Evolutionary conservation across 2,113 vertebrate species (phyloP), one percentile per base, ranked within the genome.

Genomic region (Anguilla rostrata): DNA sequence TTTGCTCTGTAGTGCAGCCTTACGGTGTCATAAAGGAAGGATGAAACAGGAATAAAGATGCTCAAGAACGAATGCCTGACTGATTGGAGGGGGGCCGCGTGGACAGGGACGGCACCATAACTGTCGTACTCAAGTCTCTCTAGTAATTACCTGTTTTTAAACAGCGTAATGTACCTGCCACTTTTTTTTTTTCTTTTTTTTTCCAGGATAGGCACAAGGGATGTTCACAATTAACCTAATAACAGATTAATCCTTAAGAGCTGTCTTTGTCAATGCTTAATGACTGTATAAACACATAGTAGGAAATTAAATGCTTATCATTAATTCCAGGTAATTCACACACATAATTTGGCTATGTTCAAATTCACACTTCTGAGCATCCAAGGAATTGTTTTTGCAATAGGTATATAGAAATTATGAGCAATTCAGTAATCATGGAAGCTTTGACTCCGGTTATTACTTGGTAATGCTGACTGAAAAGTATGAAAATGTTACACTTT

Each of bases 1-100:
- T 93, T 91, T 92, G 91, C 89, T n/a, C 46, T 79, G 89, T 91
- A 84, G 88, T 85, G 53, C 66, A 82, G 91, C 89, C 79, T 82
- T 84, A 89, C 91, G 87, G 90, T 88, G 89, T 90, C 90, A 88
- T 87, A 0, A 71, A 82, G 57, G 22, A 78, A 78, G 87, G 4
- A 85, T 49, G 66, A 91, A 39, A 78, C 90, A 87, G 90, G 88
- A 40, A 82, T 4, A 39, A 22, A 29, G 75, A 2, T 16, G 40
- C 5, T 18, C 8, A 29, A 39, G 60, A 86, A 34, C 34, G 34
- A 34, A n/a, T 12, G 56, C 39, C 80, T 66, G 1, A 66, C 8
- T 66, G 60, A 66, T 5, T 5, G 60, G 60, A 20, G 22, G 60
- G 26, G 60, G 26, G 60, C 20, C 4, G 60, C 60, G 22, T 26